Evolutionary conservation across 2,113 vertebrate genomes (phyloP).

Genomic region (Rattus norvegicus): GRCr8 NC_086019.1:77407001-77407500

Average conservation of each 20-base stretch:
- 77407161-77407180: conserved; percentile 76
- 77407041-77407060: conserved; percentile 82
- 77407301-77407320: conserved; percentile 93
- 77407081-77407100: too few relatives aligned
- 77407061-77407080: too few relatives aligned
- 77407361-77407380: not conserved
- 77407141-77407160: conserved; percentile 85
- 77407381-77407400: not conserved
- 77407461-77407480: too few relatives aligned
- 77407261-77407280: conserved; percentile 92
- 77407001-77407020: too few relatives aligned
- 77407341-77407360: not conserved
- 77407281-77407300: conserved; percentile 88
- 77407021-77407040: too few relatives aligned
- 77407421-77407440: not conserved
- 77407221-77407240: conserved; percentile 91
- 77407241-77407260: conserved; percentile 92
- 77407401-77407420: not conserved
- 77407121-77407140: conserved; percentile 85
- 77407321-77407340: conserved; percentile 86
- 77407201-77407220: conserved; percentile 89
- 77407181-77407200: conserved; percentile 92
- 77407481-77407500: too few relatives aligned
- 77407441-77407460: too few relatives aligned
- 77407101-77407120: too few relatives aligned